Evolutionary conservation across 2,888 invertebrate genomes (phyloP).

Genomic region (Drosophila bunnanda): DNA sequence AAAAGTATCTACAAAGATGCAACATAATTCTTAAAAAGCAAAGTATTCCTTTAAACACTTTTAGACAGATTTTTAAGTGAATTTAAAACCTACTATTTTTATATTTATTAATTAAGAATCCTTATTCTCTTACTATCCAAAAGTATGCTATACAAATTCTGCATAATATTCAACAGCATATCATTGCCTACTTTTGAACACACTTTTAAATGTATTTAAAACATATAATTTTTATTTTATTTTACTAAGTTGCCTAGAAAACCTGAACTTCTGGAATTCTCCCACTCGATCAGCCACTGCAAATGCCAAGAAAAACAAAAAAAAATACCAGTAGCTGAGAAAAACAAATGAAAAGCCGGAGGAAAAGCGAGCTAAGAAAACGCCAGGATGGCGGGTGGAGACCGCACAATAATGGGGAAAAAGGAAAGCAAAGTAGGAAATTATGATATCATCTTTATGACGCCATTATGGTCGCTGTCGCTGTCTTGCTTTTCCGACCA

Average conservation of each 20-base stretch:
- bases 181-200: not conserved
- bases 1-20: no score
- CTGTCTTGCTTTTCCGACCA: constrained; percentile 33
- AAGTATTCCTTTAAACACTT: not conserved
- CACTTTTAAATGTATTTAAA: not conserved
- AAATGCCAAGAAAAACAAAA: constrained; percentile 51
- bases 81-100: not conserved
- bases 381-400: constrained; percentile 28
- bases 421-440: constrained; percentile 73
- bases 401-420: constrained; percentile 34
- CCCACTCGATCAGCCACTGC: constrained; percentile 7
- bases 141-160: no score
- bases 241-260: not conserved
- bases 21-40: not conserved
- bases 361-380: constrained; percentile 31
- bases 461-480: constrained; percentile 70
- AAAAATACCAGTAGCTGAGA: constrained; percentile 56
- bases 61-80: not conserved
- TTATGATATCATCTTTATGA: constrained; percentile 76
- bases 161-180: no score
- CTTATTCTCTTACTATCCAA: no score
- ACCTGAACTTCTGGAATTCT: not conserved
- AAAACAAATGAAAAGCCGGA: constrained; percentile 49
- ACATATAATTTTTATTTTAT: not conserved
- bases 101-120: no score